phyloP scores from a whole-genome alignment of 2,113 vertebrate genomes.

The Erpornis zantholeuca region DNA sequence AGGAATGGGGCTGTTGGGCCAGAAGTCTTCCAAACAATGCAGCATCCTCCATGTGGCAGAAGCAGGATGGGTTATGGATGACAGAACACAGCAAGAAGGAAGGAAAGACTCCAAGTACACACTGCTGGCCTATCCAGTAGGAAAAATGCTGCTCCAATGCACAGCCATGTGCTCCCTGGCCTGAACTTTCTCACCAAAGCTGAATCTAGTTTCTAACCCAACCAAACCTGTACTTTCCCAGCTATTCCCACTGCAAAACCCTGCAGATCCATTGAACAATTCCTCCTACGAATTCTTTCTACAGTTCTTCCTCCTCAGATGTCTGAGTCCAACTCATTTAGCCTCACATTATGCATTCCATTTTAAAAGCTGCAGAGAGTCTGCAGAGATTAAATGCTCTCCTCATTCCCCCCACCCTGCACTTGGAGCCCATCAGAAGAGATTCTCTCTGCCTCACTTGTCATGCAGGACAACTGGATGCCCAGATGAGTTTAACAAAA shows the following conservation, averaged over 20 bases:
- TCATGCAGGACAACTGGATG: slow-evolving; percentile 44
- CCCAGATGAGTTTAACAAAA: slow-evolving; percentile 49
- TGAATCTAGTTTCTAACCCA: not conserved
- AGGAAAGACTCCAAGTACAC: not conserved
- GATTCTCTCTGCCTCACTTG: slow-evolving; percentile 31
- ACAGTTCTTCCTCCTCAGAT: not conserved
- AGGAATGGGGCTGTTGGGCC: not conserved
- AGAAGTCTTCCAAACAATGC: not conserved
- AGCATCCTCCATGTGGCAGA: not conserved
- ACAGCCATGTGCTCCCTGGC: not conserved
- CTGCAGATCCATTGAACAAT: not conserved
- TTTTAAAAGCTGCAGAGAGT: not conserved
- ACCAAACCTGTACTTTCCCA: not conserved
- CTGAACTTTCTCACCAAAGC: not conserved
- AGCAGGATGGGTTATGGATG: not conserved
- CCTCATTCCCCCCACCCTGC: not conserved
- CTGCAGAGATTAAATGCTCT: not conserved
- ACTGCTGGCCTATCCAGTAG: not conserved
- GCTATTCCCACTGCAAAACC: not conserved
- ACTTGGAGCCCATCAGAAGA: slow-evolving; percentile 9
- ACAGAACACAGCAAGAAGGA: not conserved
- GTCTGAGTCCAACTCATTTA: not conserved
- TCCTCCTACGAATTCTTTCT: not conserved
- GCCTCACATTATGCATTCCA: not conserved
- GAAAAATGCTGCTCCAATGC: not conserved